Percentiles rank a stretch among this genome's conserved stretches.
These are phyloP conservation scores for Hippocampus abdominalis DNA, from an alignment of 2,113 vertebrate genomes.

Conservation along the genomic window DNA sequence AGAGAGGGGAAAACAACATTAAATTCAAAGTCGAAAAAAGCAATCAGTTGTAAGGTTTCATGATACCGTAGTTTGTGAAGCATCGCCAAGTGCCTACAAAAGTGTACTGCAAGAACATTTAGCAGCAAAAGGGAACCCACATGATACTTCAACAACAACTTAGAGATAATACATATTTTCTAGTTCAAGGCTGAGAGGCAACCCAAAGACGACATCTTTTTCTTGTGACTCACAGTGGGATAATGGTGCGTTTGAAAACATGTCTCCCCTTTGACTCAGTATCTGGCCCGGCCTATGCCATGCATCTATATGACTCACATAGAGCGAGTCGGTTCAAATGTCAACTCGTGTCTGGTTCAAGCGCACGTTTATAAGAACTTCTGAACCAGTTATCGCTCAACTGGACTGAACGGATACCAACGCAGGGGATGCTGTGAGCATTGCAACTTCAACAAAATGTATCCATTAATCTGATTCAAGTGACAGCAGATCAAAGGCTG, in stretches of 20 bases:
- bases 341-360: slow-evolving; percentile 15
- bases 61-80: neutral
- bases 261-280: slow-evolving; percentile 39
- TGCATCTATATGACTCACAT: slow-evolving; percentile 29
- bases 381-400: slow-evolving; percentile 1
- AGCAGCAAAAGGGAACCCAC: slow-evolving; percentile 13
- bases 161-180: slow-evolving; percentile 6
- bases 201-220: slow-evolving; percentile 10
- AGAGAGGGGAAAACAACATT: slow-evolving; percentile 16
- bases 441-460: slow-evolving; percentile 5
- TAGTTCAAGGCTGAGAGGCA: slow-evolving; percentile 24
- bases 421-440: neutral
- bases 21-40: neutral
- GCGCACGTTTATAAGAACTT: slow-evolving; percentile 18
- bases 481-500: slow-evolving; percentile 48
- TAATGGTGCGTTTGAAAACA: slow-evolving; percentile 27
- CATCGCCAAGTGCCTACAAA: neutral
- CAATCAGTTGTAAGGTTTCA: neutral
- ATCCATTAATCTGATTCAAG: slow-evolving; percentile 24
- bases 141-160: slow-evolving; percentile 15
- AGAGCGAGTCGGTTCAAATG: slow-evolving; percentile 24
- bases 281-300: slow-evolving; percentile 31
- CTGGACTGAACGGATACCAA: neutral
- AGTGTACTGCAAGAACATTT: neutral
- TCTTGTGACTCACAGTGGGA: slow-evolving; percentile 40